Percentiles rank a stretch among this genome's conserved stretches.
phyloP scores from a whole-genome alignment of 1,140 invertebrate species.

The Ladona fulva region DNA sequence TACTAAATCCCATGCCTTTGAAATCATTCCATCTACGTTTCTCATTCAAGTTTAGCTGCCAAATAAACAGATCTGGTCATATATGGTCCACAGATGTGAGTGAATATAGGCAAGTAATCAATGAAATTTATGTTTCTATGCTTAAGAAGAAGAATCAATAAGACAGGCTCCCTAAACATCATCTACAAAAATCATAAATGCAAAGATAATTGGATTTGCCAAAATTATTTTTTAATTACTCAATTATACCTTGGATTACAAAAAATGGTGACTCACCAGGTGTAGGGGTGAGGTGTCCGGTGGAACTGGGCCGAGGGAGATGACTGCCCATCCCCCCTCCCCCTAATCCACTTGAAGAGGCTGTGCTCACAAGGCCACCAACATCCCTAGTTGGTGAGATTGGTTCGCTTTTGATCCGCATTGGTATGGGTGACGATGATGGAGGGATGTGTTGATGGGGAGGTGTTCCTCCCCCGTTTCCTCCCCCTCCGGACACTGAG shows the following conservation, averaged over 20 bases:
- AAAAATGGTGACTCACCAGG: slow-evolving; percentile 40
- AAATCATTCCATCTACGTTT: too few species aligned
- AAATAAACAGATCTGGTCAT: too few species aligned
- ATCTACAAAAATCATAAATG: slow-evolving; percentile 10
- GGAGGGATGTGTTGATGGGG: slow-evolving; percentile 41
- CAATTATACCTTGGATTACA: too few species aligned
- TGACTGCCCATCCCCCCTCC: slow-evolving; percentile 33
- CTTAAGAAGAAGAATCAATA: not conserved
- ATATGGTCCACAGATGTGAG: too few species aligned
- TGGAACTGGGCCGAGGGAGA: slow-evolving; percentile 39
- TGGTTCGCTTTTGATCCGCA: slow-evolving; percentile 91
- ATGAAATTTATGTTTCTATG: not conserved
- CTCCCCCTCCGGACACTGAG: slow-evolving; percentile 15
- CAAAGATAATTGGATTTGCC: slow-evolving; percentile 16
- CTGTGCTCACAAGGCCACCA: slow-evolving; percentile 30
- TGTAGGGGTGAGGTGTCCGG: slow-evolving; percentile 51
- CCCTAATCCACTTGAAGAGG: slow-evolving; percentile 32
- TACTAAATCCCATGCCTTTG: too few species aligned
- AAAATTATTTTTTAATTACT: too few species aligned
- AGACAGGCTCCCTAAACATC: too few species aligned
- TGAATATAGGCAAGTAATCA: too few species aligned
- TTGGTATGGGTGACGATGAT: slow-evolving; percentile 65
- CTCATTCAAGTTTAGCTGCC: too few species aligned
- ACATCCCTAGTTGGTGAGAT: slow-evolving; percentile 77
- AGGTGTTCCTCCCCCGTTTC: slow-evolving; percentile 27